Evolutionary conservation across 1,140 invertebrate species (phyloP).

Genomic region (Drosophila kohkoa): DNA sequence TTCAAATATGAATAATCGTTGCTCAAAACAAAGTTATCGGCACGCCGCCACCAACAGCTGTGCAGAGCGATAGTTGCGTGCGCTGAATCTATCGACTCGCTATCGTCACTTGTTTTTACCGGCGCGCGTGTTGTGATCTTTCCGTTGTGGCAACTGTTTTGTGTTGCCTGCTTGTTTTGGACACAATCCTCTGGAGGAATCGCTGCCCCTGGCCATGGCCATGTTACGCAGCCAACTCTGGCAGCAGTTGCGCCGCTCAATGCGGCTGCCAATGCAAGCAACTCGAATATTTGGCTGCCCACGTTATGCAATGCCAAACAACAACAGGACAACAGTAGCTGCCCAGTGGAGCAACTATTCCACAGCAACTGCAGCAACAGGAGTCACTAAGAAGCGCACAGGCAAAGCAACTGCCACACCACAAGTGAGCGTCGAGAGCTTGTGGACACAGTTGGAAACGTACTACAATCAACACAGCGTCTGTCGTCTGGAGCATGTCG

Average conservation of each 20-base stretch:
- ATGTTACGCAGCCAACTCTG: constrained; percentile 58
- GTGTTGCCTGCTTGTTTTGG: constrained; percentile 4
- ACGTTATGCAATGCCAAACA: constrained; percentile 38
- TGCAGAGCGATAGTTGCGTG: not conserved
- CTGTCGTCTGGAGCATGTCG: constrained; percentile 53
- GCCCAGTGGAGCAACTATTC: constrained; percentile 6
- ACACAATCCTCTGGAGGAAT: not conserved
- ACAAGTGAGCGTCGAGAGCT: constrained; percentile 27
- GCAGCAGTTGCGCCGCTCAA: constrained; percentile 20
- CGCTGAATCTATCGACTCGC: not conserved
- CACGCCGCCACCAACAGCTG: not conserved
- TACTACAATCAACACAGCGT: constrained; percentile 65
- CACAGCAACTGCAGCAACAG: not conserved
- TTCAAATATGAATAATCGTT: no score
- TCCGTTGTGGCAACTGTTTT: not conserved
- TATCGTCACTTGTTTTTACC: constrained; percentile 30
- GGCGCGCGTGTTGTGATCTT: constrained; percentile 31
- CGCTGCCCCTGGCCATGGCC: not conserved
- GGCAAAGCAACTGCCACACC: not conserved
- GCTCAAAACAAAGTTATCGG: not conserved
- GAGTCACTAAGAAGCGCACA: constrained; percentile 7
- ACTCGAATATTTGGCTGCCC: not conserved
- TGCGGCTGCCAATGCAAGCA: constrained; percentile 4
- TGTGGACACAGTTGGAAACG: constrained; percentile 62
- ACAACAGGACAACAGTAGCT: constrained; percentile 2